Evolutionary conservation across 2,888 invertebrate genomes (phyloP), one percentile per base, ranked within the genome.

Genomic region (Hydropsyche betteni): DNA sequence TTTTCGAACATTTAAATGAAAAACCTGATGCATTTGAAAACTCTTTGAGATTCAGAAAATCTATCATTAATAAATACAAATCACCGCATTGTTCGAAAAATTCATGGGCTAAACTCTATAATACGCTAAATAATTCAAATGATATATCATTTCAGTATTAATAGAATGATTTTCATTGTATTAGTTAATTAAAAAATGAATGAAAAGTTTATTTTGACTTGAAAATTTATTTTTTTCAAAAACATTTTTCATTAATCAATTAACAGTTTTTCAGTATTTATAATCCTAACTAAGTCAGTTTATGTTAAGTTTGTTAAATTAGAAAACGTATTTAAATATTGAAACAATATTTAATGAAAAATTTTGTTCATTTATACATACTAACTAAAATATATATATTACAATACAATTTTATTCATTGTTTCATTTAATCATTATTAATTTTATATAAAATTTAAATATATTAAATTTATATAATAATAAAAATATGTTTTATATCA

Each of bases 21-120:
- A 86, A 86, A 52, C 83, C 85, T n/a, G 91, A 92, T 82, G 87
- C 88, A 10, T 92, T 92, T 81, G 91, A 91, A 83, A 86, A 88
- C 81, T 87, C 90, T 4, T 82, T 91, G 78, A 86, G 87, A 74
- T 81, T 83, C 74, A 86, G 85, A 80, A 82, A 84, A 72, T 83
- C 82, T 75, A 24, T 5, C 7, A 51, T 12, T 36, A 34, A 64
- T 4, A 36, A 34, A 14, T n/a, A 55, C 12, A n/a, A 7, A 1
- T 55, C 16, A 33, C 14, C 33, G 68, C 10, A n/a, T 8, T 51
- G 51, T 51, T 51, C 8, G 12, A 53, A 58, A 58, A 4, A 4
- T 16, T 58, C 58, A 8, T 58, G 58, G 58, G 24, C 14, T 8
- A 58, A 58, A 24, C 4, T 8, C 8, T 58, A 58, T 3, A 58